Base-by-base conservation (phyloP, 2,888 invertebrate genomes). In the Andrena flavipes region DNA sequence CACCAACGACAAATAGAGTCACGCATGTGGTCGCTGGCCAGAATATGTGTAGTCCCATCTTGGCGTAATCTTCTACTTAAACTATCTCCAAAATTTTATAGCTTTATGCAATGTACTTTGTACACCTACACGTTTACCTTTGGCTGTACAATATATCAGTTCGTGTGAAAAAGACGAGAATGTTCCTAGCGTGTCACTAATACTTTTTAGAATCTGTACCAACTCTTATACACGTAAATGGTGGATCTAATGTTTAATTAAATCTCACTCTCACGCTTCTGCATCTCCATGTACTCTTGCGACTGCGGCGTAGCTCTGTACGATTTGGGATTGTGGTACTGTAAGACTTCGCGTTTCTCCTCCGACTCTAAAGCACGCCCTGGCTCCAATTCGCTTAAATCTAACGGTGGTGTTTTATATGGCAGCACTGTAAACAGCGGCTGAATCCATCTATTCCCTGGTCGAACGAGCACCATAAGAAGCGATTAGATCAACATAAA, bases 381-480 rank as follows among this genome's bases (percentile, higher is more conserved):
- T 0, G 84, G 64, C 69, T 92, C 92, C 0, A 98, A 94, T 93
- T 98, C 98, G 0, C 96, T 96, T 70, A 97, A 95, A 93, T 98
- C 98, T 4, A 98, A 93, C 0, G 98, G 96, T 2, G 97, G 97
- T 92, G 97, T 97, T 86, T 97, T 96, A 92, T 97, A 97, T 0
- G 98, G 98, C 5, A 97, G 97, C 51, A 97, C 95, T 1, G 97
- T 97, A 97, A 97, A 98, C 92, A 98, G 95, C 1, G 98, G 97
- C 23, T 97, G 96, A 80, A 98, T 94, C 97, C 97, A 98, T 91
- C 97, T 97, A 93, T 97, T 98, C 67, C 97, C 98, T 97, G 92
- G 78, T 74, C 1, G 23, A 62, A 48, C 5, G 59, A 56, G 62
- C 29, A 8, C 0, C 2, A 5, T 23, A 20, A 26, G 23, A 29